Evolutionary conservation across 2,797 vertebrate genomes (phyloP), one percentile per base, ranked within the genome.

Genomic region (Salmo trutta): DNA sequence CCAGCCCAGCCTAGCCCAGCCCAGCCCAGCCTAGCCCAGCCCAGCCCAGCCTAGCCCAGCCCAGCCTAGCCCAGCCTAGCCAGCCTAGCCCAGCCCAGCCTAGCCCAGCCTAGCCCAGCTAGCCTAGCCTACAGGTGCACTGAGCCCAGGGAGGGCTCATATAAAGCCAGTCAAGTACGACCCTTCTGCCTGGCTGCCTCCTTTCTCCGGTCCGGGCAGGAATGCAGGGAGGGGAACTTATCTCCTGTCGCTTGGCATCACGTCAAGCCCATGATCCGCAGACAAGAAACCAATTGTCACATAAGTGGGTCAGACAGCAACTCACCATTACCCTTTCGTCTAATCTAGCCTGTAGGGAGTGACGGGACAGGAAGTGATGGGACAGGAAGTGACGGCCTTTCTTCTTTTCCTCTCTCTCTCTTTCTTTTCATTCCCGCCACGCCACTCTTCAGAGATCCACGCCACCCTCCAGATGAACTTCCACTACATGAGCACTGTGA

Each of bases 241-340:
- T 93, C 93, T 94, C 94, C 91, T 92, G 93, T 94, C 93, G 84
- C 89, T 92, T 94, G 94, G 94, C 94, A 95, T 95, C 93, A 94
- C 84, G 92, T 96, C 95, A 95, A 94, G 91, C 91, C 89, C 5
- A 17, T 7, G 93, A 93, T 94, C 93, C 93, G 86, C 86, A 91
- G 93, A 95, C 95, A 95, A 96, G 93, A 95, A 96, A 94, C 87
- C 92, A 94, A 95, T 95, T 96, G 94, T 96, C 92, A 93, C 88
- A 94, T 94, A 95, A 95, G 94, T 95, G 94, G 95, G 94, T 96
- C 95, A 95, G 83, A 93, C 93, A 92, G 92, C 87, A 87, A 94
- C 91, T 94, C 93, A 90, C 92, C 90, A 94, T 94, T 93, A 94
- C 92, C 88, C 91, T 87, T 88, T 90, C 77, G 1, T 59, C 54